Evolutionary conservation across 92 coral and sea anemone genomes (phyloP).

Genomic region (Umimayanthus chanpuru): DNA sequence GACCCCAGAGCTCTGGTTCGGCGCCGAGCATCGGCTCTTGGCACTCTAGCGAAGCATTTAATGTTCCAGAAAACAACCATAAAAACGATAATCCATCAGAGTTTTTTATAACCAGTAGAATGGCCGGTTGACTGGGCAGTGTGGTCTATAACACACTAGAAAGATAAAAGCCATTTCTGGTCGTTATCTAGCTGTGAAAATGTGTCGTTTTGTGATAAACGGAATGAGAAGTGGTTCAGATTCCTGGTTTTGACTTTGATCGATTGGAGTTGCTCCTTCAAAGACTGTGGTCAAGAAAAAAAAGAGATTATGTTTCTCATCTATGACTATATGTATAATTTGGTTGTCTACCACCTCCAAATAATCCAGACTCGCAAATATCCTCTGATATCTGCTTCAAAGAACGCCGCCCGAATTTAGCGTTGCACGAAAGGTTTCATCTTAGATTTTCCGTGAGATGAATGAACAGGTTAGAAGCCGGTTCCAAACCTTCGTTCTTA

Average conservation of each 20-base stretch:
- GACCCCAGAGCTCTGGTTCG: conserved; percentile 5
- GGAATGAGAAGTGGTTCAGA: conserved; percentile 45
- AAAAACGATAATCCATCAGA: background rate
- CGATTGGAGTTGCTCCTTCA: conserved; percentile 40
- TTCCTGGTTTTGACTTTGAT: conserved; percentile 50
- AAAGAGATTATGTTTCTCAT: conserved; percentile 38
- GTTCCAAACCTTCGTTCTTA: background rate
- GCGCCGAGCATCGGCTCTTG: background rate
- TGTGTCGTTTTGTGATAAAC: conserved; percentile 47
- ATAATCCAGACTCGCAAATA: conserved; percentile 36
- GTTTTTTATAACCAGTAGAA: background rate
- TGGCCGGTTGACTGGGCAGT: conserved; percentile 7
- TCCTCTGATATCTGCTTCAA: conserved; percentile 42
- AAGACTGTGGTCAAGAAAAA: conserved; percentile 46
- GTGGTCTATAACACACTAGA: background rate
- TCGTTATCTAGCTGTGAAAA: conserved; percentile 42
- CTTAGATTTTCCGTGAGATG: conserved; percentile 13
- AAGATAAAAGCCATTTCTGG: conserved; percentile 31
- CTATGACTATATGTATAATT: conserved; percentile 33
- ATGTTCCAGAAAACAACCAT: background rate
- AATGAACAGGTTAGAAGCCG: background rate
- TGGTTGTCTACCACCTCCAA: conserved; percentile 44
- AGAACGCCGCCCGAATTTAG: conserved; percentile 36
- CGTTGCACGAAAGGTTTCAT: conserved; percentile 27
- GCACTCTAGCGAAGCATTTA: background rate